Conservation (phyloP, 2,797 vertebrate genomes). For the Crotalus adamanteus region DNA sequence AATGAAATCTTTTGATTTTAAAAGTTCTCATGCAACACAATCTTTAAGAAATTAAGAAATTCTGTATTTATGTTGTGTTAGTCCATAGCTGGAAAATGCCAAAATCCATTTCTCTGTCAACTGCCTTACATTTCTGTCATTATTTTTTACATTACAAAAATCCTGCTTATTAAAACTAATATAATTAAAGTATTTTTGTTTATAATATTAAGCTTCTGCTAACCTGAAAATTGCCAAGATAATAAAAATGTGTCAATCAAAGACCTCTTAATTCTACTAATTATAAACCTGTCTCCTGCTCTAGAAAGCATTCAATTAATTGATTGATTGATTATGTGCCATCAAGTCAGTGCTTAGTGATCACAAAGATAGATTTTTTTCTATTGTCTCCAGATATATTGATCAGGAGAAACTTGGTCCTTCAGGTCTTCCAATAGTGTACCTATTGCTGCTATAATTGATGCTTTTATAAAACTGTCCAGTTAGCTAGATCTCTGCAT, state of each 20-base stretch:
- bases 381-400: not conserved
- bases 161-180: slow-evolving; percentile 4
- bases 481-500: not conserved
- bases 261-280: slow-evolving; percentile 57
- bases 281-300: slow-evolving; percentile 60
- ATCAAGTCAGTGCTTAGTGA: not conserved
- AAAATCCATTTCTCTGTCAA: not conserved
- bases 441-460: not conserved
- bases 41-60: not conserved
- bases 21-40: not conserved
- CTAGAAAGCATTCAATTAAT: slow-evolving; percentile 49
- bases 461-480: not conserved
- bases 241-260: slow-evolving; percentile 52
- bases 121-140: slow-evolving; percentile 27
- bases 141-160: slow-evolving; percentile 24
- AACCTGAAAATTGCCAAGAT: slow-evolving; percentile 49
- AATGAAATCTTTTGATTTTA: not conserved
- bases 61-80: not conserved
- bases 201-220: slow-evolving; percentile 42
- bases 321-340: not conserved
- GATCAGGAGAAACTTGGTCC: not conserved
- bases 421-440: not conserved
- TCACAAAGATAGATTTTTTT: not conserved
- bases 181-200: slow-evolving; percentile 43
- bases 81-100: not conserved